These are phyloP conservation scores for Oryzias javanicus DNA, from an alignment of 2,113 vertebrate species.

Conservation along the genomic window DNA sequence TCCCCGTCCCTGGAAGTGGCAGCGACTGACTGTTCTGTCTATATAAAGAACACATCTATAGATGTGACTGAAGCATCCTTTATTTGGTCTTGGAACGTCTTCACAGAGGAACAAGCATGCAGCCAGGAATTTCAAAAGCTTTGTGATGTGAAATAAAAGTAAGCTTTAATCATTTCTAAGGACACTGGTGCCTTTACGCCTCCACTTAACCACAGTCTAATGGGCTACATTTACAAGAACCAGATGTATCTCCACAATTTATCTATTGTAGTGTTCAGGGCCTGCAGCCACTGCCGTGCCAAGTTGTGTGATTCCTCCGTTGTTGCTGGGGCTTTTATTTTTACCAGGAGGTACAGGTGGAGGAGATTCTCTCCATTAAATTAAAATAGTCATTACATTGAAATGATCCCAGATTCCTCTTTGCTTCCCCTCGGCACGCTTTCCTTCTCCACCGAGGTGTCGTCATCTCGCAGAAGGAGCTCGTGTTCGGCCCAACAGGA, in stretches of 20 bases:
- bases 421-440: slow-evolving; percentile 36
- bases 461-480: slow-evolving; percentile 9
- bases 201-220: slow-evolving; percentile 45
- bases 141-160: slow-evolving; percentile 32
- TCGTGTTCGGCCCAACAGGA: neutral
- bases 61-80: neutral
- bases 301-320: slow-evolving; percentile 28
- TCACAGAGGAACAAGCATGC: slow-evolving; percentile 1
- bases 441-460: slow-evolving; percentile 19
- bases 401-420: slow-evolving; percentile 29
- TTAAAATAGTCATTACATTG: too few relatives aligned
- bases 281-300: slow-evolving; percentile 40
- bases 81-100: slow-evolving; percentile 6
- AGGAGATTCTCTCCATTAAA: slow-evolving; percentile 20
- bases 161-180: slow-evolving; percentile 49
- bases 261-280: slow-evolving; percentile 63
- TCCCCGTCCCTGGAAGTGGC: neutral
- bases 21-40: slow-evolving; percentile 1
- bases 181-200: slow-evolving; percentile 50
- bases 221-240: slow-evolving; percentile 61
- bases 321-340: slow-evolving; percentile 23
- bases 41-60: too few relatives aligned
- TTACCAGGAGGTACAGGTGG: slow-evolving; percentile 33
- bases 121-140: slow-evolving; percentile 43
- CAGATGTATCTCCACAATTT: slow-evolving; percentile 73